Conservation (phyloP, 1,140 invertebrate species). For the Caenorhabditis inopinata region DNA sequence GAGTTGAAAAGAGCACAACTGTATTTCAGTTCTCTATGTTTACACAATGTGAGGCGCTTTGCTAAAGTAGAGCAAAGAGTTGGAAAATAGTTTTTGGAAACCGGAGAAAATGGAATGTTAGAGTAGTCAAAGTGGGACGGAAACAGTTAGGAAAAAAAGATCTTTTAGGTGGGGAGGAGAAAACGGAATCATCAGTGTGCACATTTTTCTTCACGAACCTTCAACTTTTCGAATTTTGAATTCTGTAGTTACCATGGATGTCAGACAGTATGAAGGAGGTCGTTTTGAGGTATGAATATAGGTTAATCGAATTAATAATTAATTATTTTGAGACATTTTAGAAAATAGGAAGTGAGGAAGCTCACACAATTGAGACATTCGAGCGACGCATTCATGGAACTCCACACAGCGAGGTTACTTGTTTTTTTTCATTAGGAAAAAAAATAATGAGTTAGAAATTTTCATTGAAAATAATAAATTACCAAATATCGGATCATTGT, state of each 20-base stretch:
- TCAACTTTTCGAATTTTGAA: not conserved
- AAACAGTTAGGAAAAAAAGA: not conserved
- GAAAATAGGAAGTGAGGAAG: conserved; percentile 51
- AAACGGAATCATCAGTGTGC: conserved; percentile 26
- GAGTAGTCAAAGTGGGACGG: not conserved
- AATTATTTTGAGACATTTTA: conserved; percentile 40
- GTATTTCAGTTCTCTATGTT: conserved; percentile 6
- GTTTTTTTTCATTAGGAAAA: not conserved
- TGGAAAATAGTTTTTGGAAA: not conserved
- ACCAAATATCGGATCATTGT: not conserved
- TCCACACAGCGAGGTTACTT: conserved; percentile 36
- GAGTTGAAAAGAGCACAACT: conserved; percentile 4
- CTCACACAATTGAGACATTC: conserved; percentile 48
- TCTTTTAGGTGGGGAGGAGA: not conserved
- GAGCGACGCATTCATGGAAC: conserved; percentile 48
- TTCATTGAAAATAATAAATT: not conserved
- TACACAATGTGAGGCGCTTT: not conserved
- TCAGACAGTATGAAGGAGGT: conserved; percentile 40
- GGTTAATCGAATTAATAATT: no score
- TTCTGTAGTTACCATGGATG: conserved; percentile 23
- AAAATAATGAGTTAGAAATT: no score
- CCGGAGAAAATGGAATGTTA: not conserved
- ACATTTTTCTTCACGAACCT: not conserved
- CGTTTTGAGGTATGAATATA: conserved; percentile 41
- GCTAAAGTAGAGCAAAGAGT: conserved; percentile 31